Evolutionary conservation across 2,797 vertebrate species (phyloP).

Genomic region (Chaetophractus vellerosus): DNA sequence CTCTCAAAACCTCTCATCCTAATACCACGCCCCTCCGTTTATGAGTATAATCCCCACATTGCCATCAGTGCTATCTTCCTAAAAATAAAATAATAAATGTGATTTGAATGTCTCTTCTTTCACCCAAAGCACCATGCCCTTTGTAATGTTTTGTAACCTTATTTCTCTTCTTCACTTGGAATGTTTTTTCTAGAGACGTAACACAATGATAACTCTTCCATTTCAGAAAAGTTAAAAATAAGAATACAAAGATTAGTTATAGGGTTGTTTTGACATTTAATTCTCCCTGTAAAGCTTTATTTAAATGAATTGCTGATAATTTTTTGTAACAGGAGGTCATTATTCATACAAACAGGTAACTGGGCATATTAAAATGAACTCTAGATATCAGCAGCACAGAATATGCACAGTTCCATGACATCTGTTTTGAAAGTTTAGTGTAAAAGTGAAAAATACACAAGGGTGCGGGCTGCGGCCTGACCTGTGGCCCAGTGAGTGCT

Average conservation of each 20-base stretch:
- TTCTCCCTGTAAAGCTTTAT: not conserved
- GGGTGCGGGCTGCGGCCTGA: not conserved
- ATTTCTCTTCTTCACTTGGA: not conserved
- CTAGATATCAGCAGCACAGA: not conserved
- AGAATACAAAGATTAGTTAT: not conserved
- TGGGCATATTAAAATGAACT: constrained; percentile 11
- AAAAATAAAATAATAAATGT: not conserved
- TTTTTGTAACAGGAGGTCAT: not conserved
- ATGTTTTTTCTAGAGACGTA: not conserved
- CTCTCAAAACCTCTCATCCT: not conserved
- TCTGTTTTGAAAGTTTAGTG: constrained; percentile 11
- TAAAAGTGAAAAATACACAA: not conserved
- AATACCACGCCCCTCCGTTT: not conserved
- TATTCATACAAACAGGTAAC: constrained; percentile 20
- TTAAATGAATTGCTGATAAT: not conserved
- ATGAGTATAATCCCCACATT: not conserved
- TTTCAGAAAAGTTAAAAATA: not conserved
- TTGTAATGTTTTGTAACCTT: not conserved
- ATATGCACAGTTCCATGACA: not conserved
- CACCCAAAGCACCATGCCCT: not conserved
- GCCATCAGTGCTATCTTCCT: not conserved
- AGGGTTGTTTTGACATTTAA: not conserved
- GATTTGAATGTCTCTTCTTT: not conserved
- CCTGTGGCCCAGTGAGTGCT: not conserved
- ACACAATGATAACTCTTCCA: not conserved